These are phyloP conservation scores for Chunga burmeisteri DNA, from an alignment of 2,113 vertebrate species.

Conservation along the genomic window DNA sequence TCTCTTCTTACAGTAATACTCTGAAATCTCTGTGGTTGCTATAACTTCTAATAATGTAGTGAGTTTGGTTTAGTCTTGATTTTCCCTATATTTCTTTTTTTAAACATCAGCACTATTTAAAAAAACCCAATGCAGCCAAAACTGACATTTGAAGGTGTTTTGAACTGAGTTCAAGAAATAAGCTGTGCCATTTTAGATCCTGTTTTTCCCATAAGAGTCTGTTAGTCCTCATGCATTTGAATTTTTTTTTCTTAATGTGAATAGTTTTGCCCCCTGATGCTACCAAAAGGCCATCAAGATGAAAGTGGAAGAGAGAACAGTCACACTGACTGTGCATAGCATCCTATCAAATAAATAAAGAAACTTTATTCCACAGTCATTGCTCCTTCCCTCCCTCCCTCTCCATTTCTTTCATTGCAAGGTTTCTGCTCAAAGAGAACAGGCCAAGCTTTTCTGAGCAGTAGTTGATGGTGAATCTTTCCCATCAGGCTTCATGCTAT, in stretches of 20 bases:
- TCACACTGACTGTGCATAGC: neutral
- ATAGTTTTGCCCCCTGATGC: neutral
- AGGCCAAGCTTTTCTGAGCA: neutral
- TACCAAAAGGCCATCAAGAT: neutral
- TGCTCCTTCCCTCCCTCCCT: neutral
- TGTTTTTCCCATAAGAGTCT: neutral
- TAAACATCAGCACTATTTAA: neutral
- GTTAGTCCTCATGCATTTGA: neutral
- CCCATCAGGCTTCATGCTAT: neutral
- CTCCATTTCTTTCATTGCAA: neutral
- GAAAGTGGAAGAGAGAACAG: neutral
- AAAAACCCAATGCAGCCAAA: neutral
- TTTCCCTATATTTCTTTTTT: neutral
- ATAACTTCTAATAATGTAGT: neutral
- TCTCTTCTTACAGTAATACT: neutral
- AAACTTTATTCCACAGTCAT: neutral
- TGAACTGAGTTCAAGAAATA: neutral
- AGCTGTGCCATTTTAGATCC: neutral
- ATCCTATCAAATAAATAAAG: neutral
- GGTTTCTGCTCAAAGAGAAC: neutral
- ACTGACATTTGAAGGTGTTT: neutral
- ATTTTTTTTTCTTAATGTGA: neutral
- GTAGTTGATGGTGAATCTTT: neutral
- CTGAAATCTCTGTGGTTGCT: neutral
- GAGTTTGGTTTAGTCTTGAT: neutral